A percentile compares a stretch with the other conserved stretches of the same genome.
phyloP scores from a whole-genome alignment of 2,888 invertebrate species.

The Nomada goodeniana region DNA sequence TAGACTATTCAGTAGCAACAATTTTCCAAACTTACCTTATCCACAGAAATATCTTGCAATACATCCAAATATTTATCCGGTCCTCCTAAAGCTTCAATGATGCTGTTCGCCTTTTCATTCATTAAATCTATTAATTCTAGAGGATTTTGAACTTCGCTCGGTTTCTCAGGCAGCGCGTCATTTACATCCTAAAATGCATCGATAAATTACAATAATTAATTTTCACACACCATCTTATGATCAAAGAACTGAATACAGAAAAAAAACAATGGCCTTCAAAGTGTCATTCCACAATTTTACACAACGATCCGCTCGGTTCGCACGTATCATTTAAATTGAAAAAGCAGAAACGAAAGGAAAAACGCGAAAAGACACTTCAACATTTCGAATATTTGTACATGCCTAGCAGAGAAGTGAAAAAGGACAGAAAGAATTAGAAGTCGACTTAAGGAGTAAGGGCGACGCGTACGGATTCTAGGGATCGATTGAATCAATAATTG shows the following conservation, averaged over 20 bases:
- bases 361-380: background rate
- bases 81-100: slow-evolving; percentile 81
- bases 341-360: background rate
- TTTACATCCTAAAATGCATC: slow-evolving; percentile 77
- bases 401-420: slow-evolving; percentile 42
- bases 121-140: slow-evolving; percentile 84
- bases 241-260: too few relatives aligned
- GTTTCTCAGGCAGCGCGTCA: slow-evolving; percentile 85
- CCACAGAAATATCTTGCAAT: slow-evolving; percentile 70
- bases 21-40: slow-evolving; percentile 70
- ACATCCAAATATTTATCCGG: slow-evolving; percentile 81
- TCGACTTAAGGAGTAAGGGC: slow-evolving; percentile 57
- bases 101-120: slow-evolving; percentile 83
- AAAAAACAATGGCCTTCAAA: too few relatives aligned
- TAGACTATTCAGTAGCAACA: background rate
- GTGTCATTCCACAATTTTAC: too few relatives aligned
- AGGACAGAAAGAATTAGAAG: slow-evolving; percentile 48
- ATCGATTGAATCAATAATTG: slow-evolving; percentile 69
- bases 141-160: slow-evolving; percentile 85
- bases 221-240: background rate
- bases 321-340: background rate
- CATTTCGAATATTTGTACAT: slow-evolving; percentile 24
- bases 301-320: too few relatives aligned
- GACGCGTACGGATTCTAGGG: slow-evolving; percentile 45
- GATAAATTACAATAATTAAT: background rate